These are phyloP conservation scores for Crypturellus undulatus DNA, from an alignment of 2,113 vertebrate species.

Conservation along the genomic window DNA sequence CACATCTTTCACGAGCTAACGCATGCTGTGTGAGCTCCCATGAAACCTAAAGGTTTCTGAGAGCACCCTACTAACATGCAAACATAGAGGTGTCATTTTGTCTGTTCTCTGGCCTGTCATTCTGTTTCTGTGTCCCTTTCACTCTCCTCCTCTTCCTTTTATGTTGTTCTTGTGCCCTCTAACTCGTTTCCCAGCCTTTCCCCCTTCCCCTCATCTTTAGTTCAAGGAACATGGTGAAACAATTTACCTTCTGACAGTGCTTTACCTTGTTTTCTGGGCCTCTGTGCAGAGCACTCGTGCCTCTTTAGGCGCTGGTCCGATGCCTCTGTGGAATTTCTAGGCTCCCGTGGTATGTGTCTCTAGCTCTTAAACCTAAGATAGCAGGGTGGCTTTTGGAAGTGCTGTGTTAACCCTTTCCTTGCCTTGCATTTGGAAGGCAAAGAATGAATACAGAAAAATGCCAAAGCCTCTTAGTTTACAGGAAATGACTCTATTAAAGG, in stretches of 20 bases:
- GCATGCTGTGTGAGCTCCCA: constrained; percentile 29
- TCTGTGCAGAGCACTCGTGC: constrained; percentile 76
- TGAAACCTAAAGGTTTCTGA: constrained; percentile 32
- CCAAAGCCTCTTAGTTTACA: not conserved
- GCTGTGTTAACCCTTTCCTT: constrained; percentile 80
- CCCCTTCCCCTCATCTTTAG: constrained; percentile 62
- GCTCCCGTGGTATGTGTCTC: constrained; percentile 77
- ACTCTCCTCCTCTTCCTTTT: constrained; percentile 63
- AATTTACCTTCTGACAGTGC: constrained; percentile 78
- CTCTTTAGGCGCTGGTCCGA: constrained; percentile 79
- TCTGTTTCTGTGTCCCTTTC: constrained; percentile 57
- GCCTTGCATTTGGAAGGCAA: constrained; percentile 41
- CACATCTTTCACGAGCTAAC: constrained; percentile 31
- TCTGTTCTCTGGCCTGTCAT: constrained; percentile 67
- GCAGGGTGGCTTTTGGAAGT: constrained; percentile 72
- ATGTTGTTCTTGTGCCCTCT: constrained; percentile 57
- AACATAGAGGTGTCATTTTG: constrained; percentile 60
- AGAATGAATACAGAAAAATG: not conserved
- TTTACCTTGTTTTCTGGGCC: constrained; percentile 79
- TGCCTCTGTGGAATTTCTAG: constrained; percentile 81
- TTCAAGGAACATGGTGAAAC: constrained; percentile 77
- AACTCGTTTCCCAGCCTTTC: constrained; percentile 69
- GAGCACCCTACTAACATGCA: constrained; percentile 26
- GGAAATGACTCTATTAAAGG: not conserved
- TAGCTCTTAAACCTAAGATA: constrained; percentile 72